Conservation (phyloP, 2,113 vertebrate genomes). For the Octodon degus region DNA sequence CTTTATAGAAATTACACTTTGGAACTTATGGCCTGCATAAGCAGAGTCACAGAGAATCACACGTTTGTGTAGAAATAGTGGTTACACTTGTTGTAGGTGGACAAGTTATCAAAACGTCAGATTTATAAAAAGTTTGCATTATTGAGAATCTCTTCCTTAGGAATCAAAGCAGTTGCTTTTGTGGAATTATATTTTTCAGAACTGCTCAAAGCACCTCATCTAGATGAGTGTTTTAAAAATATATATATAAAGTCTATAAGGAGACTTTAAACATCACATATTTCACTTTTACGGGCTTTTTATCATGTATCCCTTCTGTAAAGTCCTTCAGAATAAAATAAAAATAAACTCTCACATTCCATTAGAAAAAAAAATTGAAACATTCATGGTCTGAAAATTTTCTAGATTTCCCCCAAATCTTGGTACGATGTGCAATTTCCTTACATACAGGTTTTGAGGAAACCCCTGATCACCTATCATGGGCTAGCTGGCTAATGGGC, state of each 20-base stretch:
- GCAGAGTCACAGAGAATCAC: slow-evolving; percentile 79
- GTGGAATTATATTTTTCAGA: slow-evolving; percentile 79
- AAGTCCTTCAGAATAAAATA: slow-evolving; percentile 85
- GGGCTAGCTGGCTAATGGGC: slow-evolving; percentile 80
- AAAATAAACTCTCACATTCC: slow-evolving; percentile 85
- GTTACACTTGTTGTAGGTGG: slow-evolving; percentile 82
- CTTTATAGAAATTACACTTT: slow-evolving; percentile 71
- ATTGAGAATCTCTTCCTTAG: slow-evolving; percentile 76
- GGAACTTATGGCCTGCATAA: slow-evolving; percentile 89
- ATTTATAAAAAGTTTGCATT: slow-evolving; percentile 84
- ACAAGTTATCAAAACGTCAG: slow-evolving; percentile 82
- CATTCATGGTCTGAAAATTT: slow-evolving; percentile 84
- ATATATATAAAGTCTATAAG: slow-evolving; percentile 80
- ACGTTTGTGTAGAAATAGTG: slow-evolving; percentile 82
- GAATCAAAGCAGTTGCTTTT: slow-evolving; percentile 77
- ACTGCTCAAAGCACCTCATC: slow-evolving; percentile 86
- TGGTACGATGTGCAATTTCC: slow-evolving; percentile 85
- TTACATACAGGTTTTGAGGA: slow-evolving; percentile 76
- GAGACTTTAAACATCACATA: slow-evolving; percentile 79
- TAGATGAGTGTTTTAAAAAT: slow-evolving; percentile 86
- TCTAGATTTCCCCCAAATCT: slow-evolving; percentile 80
- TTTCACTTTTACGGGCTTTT: slow-evolving; percentile 74
- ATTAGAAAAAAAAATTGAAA: slow-evolving; percentile 85
- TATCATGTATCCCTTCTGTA: slow-evolving; percentile 81
- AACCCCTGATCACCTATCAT: slow-evolving; percentile 81